Conservation (phyloP, 2,797 vertebrate genomes). For the Lutjanus campechanus region DNA sequence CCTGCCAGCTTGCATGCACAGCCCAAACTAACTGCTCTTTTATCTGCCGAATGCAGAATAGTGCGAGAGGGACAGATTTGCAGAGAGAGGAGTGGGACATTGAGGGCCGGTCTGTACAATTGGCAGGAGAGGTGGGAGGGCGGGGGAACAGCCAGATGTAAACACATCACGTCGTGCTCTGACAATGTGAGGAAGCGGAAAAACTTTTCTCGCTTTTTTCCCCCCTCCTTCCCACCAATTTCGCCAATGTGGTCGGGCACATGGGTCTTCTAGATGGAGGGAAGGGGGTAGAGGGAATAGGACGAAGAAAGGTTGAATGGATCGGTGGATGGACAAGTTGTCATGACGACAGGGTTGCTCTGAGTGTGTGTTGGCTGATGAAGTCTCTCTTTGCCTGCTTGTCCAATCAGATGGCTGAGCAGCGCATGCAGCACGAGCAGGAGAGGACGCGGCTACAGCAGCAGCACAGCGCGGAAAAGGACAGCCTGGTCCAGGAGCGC, state of each 20-base stretch:
- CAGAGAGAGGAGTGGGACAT: constrained; percentile 63
- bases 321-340: constrained; percentile 92
- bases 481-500: constrained; percentile 94
- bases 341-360: constrained; percentile 97
- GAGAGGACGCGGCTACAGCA: constrained; percentile 98
- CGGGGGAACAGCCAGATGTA: constrained; percentile 84
- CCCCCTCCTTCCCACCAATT: constrained; percentile 37
- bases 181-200: constrained; percentile 80
- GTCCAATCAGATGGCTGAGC: constrained; percentile 99
- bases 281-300: constrained; percentile 59
- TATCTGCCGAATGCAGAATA: constrained; percentile 70
- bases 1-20: constrained; percentile 72
- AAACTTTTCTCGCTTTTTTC: constrained; percentile 68
- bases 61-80: constrained; percentile 58
- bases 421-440: constrained; percentile 96
- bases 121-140: constrained; percentile 65
- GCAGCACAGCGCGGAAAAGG: constrained; percentile 94
- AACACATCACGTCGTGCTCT: constrained; percentile 85
- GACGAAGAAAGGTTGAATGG: constrained; percentile 65
- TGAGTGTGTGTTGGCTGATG: constrained; percentile 90
- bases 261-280: constrained; percentile 61
- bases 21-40: constrained; percentile 75
- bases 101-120: constrained; percentile 64
- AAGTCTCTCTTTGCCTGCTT: constrained; percentile 93
- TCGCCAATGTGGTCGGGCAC: constrained; percentile 34